Evolutionary conservation across 2,797 vertebrate species (phyloP).

Genomic region (Platalea minor): DNA sequence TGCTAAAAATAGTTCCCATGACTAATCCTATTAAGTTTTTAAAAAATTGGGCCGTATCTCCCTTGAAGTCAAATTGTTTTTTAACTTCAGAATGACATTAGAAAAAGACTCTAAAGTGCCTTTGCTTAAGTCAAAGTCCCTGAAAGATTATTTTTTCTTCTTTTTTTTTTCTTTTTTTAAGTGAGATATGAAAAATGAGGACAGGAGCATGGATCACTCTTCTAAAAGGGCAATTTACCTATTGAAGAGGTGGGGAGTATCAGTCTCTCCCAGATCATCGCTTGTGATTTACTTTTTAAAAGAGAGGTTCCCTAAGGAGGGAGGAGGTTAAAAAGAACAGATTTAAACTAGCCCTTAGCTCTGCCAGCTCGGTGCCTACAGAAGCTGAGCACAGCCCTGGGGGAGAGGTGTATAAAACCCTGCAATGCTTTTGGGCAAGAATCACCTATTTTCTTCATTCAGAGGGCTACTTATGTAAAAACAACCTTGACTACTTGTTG

Average conservation of each 20-base stretch:
- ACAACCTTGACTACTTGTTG: not conserved
- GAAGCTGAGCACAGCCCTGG: not conserved
- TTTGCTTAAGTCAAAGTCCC: slow-evolving; percentile 56
- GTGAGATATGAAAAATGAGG: slow-evolving; percentile 63
- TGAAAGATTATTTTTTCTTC: slow-evolving; percentile 32
- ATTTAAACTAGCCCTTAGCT: not conserved
- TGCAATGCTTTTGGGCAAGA: not conserved
- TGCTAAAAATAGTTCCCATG: slow-evolving; percentile 94
- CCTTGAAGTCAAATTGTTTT: slow-evolving; percentile 78
- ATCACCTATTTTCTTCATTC: not conserved
- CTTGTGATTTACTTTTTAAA: not conserved
- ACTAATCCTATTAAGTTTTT: slow-evolving; percentile 85
- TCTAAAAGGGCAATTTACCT: slow-evolving; percentile 48
- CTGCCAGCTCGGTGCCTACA: not conserved
- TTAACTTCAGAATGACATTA: slow-evolving; percentile 68
- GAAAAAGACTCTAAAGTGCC: slow-evolving; percentile 55
- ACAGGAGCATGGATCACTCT: slow-evolving; percentile 19
- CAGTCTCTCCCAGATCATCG: not conserved
- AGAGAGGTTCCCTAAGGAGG: not conserved
- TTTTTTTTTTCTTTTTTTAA: not conserved
- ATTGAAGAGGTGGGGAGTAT: slow-evolving; percentile 41
- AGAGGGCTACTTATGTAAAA: not conserved
- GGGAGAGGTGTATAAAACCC: not conserved
- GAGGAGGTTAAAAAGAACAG: slow-evolving; percentile 24
- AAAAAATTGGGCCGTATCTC: slow-evolving; percentile 77